phyloP scores from a whole-genome alignment of 1,140 invertebrate species.

The Lanistes nyassanus region DNA sequence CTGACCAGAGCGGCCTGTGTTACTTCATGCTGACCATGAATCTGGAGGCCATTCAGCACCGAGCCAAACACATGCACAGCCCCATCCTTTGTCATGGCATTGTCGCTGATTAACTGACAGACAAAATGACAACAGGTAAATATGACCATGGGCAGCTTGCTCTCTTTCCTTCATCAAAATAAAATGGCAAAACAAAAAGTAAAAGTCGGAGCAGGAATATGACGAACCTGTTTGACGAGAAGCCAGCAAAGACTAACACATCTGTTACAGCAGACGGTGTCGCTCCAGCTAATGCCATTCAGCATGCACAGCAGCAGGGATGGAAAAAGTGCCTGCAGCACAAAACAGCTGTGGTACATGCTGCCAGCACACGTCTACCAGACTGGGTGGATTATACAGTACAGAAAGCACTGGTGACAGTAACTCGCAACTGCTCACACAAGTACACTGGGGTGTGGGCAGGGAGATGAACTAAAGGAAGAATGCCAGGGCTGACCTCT shows the following conservation, averaged over 20 bases:
- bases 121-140: too few relatives aligned
- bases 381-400: too few relatives aligned
- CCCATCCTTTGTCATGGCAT: conserved; percentile 44
- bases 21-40: conserved; percentile 82
- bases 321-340: conserved; percentile 52
- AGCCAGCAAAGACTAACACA: conserved; percentile 78
- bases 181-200: too few relatives aligned
- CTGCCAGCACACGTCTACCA: too few relatives aligned
- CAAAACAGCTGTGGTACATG: conserved; percentile 16
- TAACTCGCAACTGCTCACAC: too few relatives aligned
- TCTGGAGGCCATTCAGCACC: conserved; percentile 56
- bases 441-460: too few relatives aligned
- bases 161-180: too few relatives aligned
- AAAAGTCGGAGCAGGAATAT: not conserved
- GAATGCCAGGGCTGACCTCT: conserved; percentile 69
- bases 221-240: conserved; percentile 66
- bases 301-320: conserved; percentile 61
- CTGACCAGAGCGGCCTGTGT: conserved; percentile 78
- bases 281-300: conserved; percentile 86
- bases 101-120: conserved; percentile 46
- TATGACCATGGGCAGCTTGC: too few relatives aligned
- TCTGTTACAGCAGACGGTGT: conserved; percentile 81
- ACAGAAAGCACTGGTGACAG: too few relatives aligned
- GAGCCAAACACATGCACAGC: conserved; percentile 49
- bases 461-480: too few relatives aligned